Percentiles rank a stretch among this genome's conserved stretches.
Conservation (phyloP, 2,797 vertebrate genomes). For the Falco columbarius region DNA sequence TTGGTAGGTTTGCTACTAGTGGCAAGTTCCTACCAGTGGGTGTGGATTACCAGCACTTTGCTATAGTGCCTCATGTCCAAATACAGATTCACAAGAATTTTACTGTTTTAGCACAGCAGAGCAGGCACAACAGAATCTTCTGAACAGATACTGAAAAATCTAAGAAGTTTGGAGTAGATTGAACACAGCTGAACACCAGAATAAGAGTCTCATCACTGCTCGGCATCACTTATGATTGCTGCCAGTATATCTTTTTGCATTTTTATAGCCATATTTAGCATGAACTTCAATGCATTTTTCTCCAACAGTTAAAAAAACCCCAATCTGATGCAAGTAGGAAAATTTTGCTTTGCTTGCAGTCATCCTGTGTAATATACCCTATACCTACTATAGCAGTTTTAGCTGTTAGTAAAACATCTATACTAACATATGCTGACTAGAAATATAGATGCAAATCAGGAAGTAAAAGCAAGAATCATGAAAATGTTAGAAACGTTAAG, state of each 20-base stretch:
- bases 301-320: neutral
- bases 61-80: neutral
- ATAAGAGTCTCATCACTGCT: neutral
- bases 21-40: neutral
- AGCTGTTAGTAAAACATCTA: neutral
- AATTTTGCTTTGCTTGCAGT: neutral
- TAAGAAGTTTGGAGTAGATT: neutral
- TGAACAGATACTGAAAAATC: neutral
- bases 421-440: neutral
- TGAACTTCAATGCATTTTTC: neutral
- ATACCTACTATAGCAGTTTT: neutral
- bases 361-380: neutral
- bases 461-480: neutral
- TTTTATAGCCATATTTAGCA: neutral
- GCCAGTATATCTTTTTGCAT: neutral
- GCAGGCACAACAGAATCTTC: neutral
- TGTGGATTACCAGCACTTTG: neutral
- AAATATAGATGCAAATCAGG: neutral
- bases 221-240: neutral
- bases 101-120: neutral
- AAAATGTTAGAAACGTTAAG: neutral
- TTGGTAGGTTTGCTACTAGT: neutral
- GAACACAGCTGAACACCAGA: neutral
- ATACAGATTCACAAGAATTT: neutral
- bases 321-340: neutral